phyloP scores from a whole-genome alignment of 2,797 vertebrate species.

The Acipenser transmontanus region DNA sequence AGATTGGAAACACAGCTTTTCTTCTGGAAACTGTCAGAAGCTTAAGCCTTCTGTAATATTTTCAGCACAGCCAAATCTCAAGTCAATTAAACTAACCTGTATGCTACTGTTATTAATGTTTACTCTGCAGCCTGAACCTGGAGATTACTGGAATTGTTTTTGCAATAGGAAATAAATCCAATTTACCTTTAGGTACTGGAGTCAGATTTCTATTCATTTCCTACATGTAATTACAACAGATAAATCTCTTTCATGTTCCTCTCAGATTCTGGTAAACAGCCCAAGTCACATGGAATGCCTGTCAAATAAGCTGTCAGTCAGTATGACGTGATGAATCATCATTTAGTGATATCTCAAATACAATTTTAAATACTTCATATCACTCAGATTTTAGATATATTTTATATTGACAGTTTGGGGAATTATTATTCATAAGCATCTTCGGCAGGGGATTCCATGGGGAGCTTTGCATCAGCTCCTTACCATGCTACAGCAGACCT shows the following conservation, averaged over 20 bases:
- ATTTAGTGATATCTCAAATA: too few species aligned
- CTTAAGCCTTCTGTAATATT: slow-evolving; percentile 72
- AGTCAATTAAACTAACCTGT: slow-evolving; percentile 88
- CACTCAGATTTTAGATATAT: too few species aligned
- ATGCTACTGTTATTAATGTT: slow-evolving; percentile 99
- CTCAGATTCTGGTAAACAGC: slow-evolving; percentile 43
- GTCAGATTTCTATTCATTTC: slow-evolving; percentile 38
- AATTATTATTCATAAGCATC: too few species aligned
- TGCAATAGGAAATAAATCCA: slow-evolving; percentile 78
- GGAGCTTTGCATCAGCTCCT: too few species aligned
- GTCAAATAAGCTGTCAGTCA: too few species aligned
- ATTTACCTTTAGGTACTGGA: slow-evolving; percentile 72
- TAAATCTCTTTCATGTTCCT: slow-evolving; percentile 42
- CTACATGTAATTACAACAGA: slow-evolving; percentile 17
- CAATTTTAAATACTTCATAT: too few species aligned
- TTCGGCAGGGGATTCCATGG: too few species aligned
- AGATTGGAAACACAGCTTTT: slow-evolving; percentile 64
- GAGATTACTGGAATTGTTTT: slow-evolving; percentile 93
- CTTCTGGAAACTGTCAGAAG: slow-evolving; percentile 71
- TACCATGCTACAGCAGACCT: too few species aligned
- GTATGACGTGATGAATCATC: too few species aligned
- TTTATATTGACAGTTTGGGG: too few species aligned
- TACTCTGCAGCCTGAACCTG: slow-evolving; percentile 94
- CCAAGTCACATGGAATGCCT: neutral
- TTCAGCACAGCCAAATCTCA: slow-evolving; percentile 80